Percentiles rank a stretch among this genome's conserved stretches.
phyloP scores from a whole-genome alignment of 1,140 invertebrate species.

The Drosophila truncata region DNA sequence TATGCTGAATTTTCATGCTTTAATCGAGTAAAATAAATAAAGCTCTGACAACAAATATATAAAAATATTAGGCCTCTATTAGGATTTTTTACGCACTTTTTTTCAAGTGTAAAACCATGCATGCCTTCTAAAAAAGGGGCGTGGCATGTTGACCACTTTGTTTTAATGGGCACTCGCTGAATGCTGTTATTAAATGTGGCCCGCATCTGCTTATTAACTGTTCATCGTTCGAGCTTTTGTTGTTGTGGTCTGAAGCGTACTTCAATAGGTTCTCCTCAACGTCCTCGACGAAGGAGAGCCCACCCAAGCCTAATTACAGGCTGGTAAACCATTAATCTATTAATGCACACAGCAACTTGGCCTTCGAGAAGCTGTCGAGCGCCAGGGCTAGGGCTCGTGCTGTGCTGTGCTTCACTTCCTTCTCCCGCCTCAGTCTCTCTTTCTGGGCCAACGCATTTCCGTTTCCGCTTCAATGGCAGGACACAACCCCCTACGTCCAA shows the following conservation, averaged over 20 bases:
- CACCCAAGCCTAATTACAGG: conserved; percentile 48
- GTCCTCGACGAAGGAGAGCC: background rate
- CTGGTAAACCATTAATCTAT: conserved; percentile 71
- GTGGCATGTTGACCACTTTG: conserved; percentile 75
- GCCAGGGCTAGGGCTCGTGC: background rate
- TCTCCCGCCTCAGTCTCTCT: conserved; percentile 2
- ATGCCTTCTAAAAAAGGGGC: conserved; percentile 24
- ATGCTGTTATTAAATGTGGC: conserved; percentile 75
- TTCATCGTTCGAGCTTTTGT: conserved; percentile 24
- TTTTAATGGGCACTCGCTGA: conserved; percentile 68
- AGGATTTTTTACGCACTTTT: background rate
- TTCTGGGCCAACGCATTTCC: conserved; percentile 70
- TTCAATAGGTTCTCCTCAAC: conserved; percentile 15
- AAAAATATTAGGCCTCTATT: too few species aligned
- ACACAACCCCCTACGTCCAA: conserved; percentile 26
- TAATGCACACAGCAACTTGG: conserved; percentile 67
- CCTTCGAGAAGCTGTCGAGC: conserved; percentile 39
- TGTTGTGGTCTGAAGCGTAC: conserved; percentile 24
- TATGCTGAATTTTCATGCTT: background rate
- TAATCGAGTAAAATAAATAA: background rate
- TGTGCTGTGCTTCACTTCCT: conserved; percentile 19
- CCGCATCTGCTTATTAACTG: conserved; percentile 77
- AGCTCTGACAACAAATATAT: background rate
- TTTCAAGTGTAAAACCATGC: background rate
- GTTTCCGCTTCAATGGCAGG: conserved; percentile 77